Evolutionary conservation across 2,113 vertebrate species (phyloP), one percentile per base, ranked within the genome.

Genomic region (Tragelaphus scriptus): DNA sequence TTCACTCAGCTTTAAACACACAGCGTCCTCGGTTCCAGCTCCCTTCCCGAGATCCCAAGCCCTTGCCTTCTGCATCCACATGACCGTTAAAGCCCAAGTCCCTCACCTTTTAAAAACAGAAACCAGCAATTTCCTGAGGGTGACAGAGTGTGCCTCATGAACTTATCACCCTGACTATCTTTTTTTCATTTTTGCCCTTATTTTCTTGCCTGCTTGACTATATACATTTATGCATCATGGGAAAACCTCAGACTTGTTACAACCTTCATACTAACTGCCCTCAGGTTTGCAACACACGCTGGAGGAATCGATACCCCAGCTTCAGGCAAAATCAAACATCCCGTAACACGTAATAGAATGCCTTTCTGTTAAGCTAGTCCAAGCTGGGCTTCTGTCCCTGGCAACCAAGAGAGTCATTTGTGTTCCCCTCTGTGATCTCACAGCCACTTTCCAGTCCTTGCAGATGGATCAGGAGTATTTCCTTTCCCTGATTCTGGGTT

Each of bases 271-370:
- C 1, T 36, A 13, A 13, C 65, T 8, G 5, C 15, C 19, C 85
- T 23, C 0, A 17, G 47, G 32, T 8, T 7, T 30, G 40, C 36
- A 44, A 2, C 21, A 25, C 71, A 26, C 36, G 5, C 26, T 17
- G 6, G 53, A 3, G 15, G 58, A 4, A 10, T 16, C 32, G 26
- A 1, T 1, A 9, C 16, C 32, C 68, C 9, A 12, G n/a, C n/a
- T 40, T 40, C 65, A 23, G 19, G 65, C 11, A 19, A 11, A 36
- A 3, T 6, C 17, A 71, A 10, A 21, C n/a, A 36, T 12, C 58
- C 15, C 1, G 0, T 15, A 11, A 49, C 40, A 2, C 21, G 7
- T 0, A n/a, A 28, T 9, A 2, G 7, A 56, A 4, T 7, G 6
- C 13, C 61, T 23, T 59, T 40, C n/a, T 32, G 30, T 23, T 40